Conservation (phyloP, 2,888 invertebrate species). For the Cyclophora punctaria region DNA sequence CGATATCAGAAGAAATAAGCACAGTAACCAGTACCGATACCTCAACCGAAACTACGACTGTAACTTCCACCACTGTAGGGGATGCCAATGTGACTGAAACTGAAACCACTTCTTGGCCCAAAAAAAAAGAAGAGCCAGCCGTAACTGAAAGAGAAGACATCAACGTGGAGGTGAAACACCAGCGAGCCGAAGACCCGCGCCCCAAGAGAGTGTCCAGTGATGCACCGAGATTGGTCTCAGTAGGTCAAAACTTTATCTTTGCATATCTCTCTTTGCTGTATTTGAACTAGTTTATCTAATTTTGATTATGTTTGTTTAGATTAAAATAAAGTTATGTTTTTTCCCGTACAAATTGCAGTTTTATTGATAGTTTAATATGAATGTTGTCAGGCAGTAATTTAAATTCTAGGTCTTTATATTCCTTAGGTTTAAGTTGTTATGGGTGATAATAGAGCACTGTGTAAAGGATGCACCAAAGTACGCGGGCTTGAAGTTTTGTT, state of each 20-base stretch:
- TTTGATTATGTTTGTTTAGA: neutral
- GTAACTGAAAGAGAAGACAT: conserved; percentile 30
- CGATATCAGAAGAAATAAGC: too few relatives aligned
- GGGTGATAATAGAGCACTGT: too few relatives aligned
- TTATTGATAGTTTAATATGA: too few relatives aligned
- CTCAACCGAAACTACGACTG: neutral
- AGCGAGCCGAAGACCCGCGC: conserved; percentile 12
- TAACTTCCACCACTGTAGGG: neutral
- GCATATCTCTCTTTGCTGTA: too few relatives aligned
- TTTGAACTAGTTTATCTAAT: neutral
- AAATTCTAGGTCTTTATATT: too few relatives aligned
- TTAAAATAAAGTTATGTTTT: conserved; percentile 6
- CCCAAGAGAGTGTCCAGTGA: too few relatives aligned
- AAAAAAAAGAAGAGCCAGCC: neutral
- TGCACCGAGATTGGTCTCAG: too few relatives aligned
- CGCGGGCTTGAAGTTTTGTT: conserved; percentile 40
- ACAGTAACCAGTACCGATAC: too few relatives aligned
- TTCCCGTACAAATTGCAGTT: too few relatives aligned
- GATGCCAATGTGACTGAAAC: neutral
- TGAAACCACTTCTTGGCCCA: neutral
- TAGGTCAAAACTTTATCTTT: too few relatives aligned
- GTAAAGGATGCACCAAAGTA: conserved; percentile 21
- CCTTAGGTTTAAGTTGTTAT: too few relatives aligned
- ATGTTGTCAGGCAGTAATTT: too few relatives aligned
- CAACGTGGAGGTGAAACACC: conserved; percentile 9